Base-by-base conservation (phyloP, 2,113 vertebrate species). In the Solea senegalensis region DNA sequence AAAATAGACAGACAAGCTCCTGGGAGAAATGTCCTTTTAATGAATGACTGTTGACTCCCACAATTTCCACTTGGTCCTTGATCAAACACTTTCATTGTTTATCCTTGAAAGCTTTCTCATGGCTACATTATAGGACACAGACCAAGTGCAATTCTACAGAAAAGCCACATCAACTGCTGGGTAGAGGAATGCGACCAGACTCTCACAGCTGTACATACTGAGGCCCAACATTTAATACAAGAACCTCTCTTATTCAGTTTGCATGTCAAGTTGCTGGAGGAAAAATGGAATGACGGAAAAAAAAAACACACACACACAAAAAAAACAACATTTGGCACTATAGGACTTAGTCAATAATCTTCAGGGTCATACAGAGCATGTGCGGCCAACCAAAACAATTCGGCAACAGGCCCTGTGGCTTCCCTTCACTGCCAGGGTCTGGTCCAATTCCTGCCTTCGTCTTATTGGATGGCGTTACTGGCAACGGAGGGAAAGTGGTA, bases 381-480 rank as follows among this genome's bases (percentile, higher is more conserved):
- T 70, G 75, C 45, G 15, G 88, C 82, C 85, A 90, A 88, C 65
- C 86, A 84, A 80, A 88, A 84, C 83, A 79, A 85, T 65, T 56
- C 59, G 62, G 73, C 67, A 74, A 76, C 64, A 76, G 78, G 77
- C 73, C 61, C 73, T 41, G 59, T 12, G 13, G 79, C 86, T 44
- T 57, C 52, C 46, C 34, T 54, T 70, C 80, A 71, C 46, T 64
- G 68, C 78, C 76, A 67, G 71, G 50, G 44, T 39, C 53, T 10
- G 66, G 72, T 66, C 66, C 67, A 54, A 52, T 60, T 71, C 63
- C 76, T 48, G 45, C 65, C 81, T 83, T 84, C 75, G 77, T 65
- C 80, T 69, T 48, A 71, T 74, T 85, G 83, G 80, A 79, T 46
- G 9, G 9, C 14, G 45, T 74, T 50, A 65, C 34, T 53, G 50